Evolutionary conservation across 2,888 invertebrate species (phyloP).

Genomic region (Saturnia japonica): DNA sequence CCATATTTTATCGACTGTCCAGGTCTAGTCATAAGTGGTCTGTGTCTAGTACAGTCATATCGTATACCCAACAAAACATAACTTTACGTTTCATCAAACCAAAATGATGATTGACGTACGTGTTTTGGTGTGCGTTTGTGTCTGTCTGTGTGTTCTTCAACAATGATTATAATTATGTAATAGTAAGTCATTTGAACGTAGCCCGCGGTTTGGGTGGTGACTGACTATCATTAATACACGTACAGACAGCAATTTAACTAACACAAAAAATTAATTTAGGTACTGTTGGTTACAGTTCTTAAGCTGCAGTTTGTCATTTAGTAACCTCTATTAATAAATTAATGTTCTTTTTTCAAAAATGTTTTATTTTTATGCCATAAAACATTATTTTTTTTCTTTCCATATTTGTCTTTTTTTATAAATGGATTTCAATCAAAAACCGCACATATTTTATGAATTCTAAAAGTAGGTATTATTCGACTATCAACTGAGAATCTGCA

Average conservation of each 20-base stretch:
- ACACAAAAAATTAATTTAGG: too few relatives aligned
- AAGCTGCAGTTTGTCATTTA: too few relatives aligned
- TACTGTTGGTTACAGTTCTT: too few relatives aligned
- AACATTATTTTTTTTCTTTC: too few relatives aligned
- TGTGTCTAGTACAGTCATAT: not conserved
- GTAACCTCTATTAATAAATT: too few relatives aligned
- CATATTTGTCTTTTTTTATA: too few relatives aligned
- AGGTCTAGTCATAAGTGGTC: not conserved
- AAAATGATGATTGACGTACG: slow-evolving; percentile 46
- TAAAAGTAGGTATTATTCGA: too few relatives aligned
- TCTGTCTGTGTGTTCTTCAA: slow-evolving; percentile 51
- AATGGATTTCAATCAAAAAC: too few relatives aligned
- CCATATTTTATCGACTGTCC: not conserved
- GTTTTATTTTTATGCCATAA: too few relatives aligned
- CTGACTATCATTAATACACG: slow-evolving; percentile 54
- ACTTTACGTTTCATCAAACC: slow-evolving; percentile 26
- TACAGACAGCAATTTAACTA: slow-evolving; percentile 51
- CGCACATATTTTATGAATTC: too few relatives aligned
- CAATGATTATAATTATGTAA: slow-evolving; percentile 82
- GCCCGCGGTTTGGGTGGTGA: slow-evolving; percentile 71
- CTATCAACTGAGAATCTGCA: too few relatives aligned
- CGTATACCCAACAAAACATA: not conserved
- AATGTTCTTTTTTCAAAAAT: too few relatives aligned
- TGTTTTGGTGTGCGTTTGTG: slow-evolving; percentile 30
- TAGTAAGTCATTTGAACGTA: slow-evolving; percentile 79